Base-by-base conservation (phyloP, 2,113 vertebrate genomes). In the Microcebus murinus region DNA sequence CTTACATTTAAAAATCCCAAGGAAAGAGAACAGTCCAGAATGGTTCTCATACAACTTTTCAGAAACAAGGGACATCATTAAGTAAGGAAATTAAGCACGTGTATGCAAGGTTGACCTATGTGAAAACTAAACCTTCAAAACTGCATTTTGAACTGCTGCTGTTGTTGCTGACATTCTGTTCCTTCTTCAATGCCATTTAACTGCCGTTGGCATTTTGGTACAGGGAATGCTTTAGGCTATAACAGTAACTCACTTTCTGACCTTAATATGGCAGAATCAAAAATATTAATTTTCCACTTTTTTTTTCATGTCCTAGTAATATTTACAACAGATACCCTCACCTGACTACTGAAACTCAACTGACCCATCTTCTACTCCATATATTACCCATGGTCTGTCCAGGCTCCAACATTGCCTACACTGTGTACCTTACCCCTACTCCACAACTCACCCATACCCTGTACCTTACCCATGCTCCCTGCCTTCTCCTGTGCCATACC, bases 111-210 rank as follows among this genome's bases (percentile, higher is more conserved):
- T 71, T 81, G 29, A 14, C 4, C 25, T 45, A 13, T 48, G 1
- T 71, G 39, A 90, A 96, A 94, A 27, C 13, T 31, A 77, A 86
- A 76, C 15, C 13, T 59, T 89, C 45, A 83, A n/a, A 90, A n/a
- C 10, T 86, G 9, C 8, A 27, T 73, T 90, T 59, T 70, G 45
- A 52, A 61, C 18, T 36, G 23, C 10, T 61, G 29, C 17, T 85
- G 77, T 70, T 31, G 52, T 34, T 82, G 2, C 13, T 57, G 13
- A 36, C 67, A 36, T 87, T 73, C 20, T 90, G 20, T 34, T 34
- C 10, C 14, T 90, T 77, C 14, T 48, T 85, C 18, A 87, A 6
- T 61, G 20, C 6, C 55, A 55, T 80, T 34, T 67, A 61, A 6
- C 3, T 77, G 36, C 55, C 39, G 2, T 36, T 87, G 25, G 34